A percentile compares a stretch with the other conserved stretches of the same genome.
Evolutionary conservation across 2,797 vertebrate genomes (phyloP).

Genomic region (Triplophysa bombifrons): DNA sequence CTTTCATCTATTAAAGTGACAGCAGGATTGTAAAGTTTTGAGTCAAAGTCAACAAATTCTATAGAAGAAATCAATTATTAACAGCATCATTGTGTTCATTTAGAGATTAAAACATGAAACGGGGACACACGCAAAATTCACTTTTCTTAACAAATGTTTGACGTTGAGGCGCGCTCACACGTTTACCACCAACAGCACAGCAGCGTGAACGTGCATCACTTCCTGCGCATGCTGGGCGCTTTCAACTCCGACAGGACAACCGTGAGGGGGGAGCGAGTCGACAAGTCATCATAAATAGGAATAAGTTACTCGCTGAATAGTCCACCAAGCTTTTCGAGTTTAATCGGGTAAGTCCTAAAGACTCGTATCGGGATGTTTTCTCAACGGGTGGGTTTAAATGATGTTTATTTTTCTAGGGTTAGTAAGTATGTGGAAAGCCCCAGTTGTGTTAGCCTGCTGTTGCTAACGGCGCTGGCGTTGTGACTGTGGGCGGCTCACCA

Average conservation of each 20-base stretch:
- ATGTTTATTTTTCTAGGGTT: neutral
- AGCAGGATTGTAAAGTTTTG: no score
- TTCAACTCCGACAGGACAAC: conserved; percentile 42
- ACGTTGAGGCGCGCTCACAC: neutral
- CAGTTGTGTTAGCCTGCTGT: conserved; percentile 44
- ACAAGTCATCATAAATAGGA: neutral
- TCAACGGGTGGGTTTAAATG: neutral
- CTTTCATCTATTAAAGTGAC: neutral
- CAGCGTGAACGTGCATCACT: conserved; percentile 54
- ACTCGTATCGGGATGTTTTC: neutral
- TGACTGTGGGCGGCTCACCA: conserved; percentile 2
- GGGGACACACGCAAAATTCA: neutral
- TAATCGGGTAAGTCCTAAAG: conserved; percentile 2
- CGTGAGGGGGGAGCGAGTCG: conserved; percentile 9
- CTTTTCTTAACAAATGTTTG: neutral
- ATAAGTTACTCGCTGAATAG: neutral
- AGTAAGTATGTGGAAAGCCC: conserved; percentile 14
- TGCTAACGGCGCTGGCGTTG: conserved; percentile 9
- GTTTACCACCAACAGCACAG: neutral
- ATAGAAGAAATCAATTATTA: neutral
- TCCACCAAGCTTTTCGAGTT: neutral
- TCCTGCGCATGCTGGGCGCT: conserved; percentile 52
- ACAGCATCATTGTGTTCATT: neutral
- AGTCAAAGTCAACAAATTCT: neutral
- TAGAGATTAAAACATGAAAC: neutral